phyloP scores from a whole-genome alignment of 64 coral and sea anemone genomes.

The Hydrozoanthus tunicans region DNA sequence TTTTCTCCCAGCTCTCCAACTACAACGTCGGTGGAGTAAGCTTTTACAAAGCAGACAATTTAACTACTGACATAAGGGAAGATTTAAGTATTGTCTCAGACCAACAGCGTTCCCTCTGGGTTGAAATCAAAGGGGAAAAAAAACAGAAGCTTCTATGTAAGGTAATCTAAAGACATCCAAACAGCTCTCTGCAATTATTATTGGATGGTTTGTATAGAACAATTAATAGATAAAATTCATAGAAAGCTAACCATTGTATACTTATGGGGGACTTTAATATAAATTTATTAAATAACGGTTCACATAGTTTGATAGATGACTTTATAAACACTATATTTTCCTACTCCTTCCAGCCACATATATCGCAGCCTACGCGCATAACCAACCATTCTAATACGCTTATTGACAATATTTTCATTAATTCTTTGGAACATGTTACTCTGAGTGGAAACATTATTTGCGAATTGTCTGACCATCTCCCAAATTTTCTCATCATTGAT shows the following conservation, averaged over 20 bases:
- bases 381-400: conserved; percentile 8
- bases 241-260: background rate
- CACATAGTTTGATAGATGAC: background rate
- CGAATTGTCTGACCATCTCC: too few relatives aligned
- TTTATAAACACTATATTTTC: background rate
- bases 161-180: background rate
- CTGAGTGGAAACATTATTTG: too few relatives aligned
- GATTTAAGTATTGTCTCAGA: background rate
- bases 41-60: background rate
- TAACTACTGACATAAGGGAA: too few relatives aligned
- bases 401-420: background rate
- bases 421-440: background rate
- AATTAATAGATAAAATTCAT: background rate
- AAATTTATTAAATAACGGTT: background rate
- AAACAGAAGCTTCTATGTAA: background rate
- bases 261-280: conserved; percentile 1
- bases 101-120: background rate
- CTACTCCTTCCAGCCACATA: background rate
- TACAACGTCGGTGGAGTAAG: background rate
- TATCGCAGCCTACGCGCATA: background rate
- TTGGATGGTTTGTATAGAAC: background rate
- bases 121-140: background rate
- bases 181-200: background rate
- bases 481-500: too few relatives aligned
- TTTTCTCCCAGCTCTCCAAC: background rate